Evolutionary conservation across 2,113 vertebrate species (phyloP).

Genomic region (Pluvialis apricaria): DNA sequence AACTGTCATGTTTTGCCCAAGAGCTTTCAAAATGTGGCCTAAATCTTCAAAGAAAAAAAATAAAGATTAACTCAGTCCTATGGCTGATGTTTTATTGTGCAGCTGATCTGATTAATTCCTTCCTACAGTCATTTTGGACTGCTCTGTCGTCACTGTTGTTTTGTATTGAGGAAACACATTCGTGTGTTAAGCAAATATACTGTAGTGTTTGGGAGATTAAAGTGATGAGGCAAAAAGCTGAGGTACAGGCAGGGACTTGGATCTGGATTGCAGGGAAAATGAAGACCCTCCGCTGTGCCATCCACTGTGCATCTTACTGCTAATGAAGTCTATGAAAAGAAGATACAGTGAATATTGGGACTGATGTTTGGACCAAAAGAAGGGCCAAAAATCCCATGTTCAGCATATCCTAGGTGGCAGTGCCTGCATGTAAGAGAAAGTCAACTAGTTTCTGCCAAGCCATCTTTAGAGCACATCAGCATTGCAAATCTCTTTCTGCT

Average conservation of each 20-base stretch:
- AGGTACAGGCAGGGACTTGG: neutral
- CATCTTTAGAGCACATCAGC: neutral
- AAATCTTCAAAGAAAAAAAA: neutral
- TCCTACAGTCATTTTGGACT: neutral
- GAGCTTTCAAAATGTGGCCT: neutral
- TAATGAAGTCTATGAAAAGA: neutral
- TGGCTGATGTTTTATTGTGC: neutral
- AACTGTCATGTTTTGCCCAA: neutral
- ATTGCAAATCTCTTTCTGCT: neutral
- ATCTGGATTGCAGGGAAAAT: neutral
- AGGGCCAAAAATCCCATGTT: neutral
- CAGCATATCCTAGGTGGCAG: neutral
- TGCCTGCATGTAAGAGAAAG: neutral
- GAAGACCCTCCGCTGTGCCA: neutral
- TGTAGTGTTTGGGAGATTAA: neutral
- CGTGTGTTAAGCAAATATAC: neutral
- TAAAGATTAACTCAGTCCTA: neutral
- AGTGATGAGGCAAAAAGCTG: neutral
- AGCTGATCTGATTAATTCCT: neutral
- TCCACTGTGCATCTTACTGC: neutral
- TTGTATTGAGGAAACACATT: neutral
- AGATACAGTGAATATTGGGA: neutral
- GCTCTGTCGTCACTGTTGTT: neutral
- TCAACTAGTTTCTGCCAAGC: neutral
- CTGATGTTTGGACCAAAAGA: neutral